A percentile compares a stretch with the other conserved stretches of the same genome.
phyloP scores from a whole-genome alignment of 2,113 vertebrate genomes.

The Otus sunia region DNA sequence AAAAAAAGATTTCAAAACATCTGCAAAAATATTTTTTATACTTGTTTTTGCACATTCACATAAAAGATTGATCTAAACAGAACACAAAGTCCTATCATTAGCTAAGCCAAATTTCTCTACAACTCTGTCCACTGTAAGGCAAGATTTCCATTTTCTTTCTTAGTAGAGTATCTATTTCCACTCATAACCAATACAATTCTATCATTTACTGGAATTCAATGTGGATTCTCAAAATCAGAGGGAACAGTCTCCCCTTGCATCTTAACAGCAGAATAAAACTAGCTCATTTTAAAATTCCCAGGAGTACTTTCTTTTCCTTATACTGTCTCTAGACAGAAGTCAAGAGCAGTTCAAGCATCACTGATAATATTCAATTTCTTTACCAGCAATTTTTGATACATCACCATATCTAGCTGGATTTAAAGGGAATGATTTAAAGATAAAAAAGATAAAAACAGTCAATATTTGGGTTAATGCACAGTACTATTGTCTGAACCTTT shows the following conservation, averaged over 20 bases:
- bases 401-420: neutral
- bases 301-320: neutral
- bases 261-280: neutral
- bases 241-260: neutral
- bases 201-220: neutral
- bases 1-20: neutral
- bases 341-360: neutral
- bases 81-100: neutral
- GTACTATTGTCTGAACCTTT: neutral
- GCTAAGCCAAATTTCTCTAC: neutral
- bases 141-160: neutral
- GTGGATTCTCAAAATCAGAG: neutral
- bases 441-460: neutral
- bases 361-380: neutral
- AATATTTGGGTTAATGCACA: neutral
- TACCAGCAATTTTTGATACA: neutral
- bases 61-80: neutral
- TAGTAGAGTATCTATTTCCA: neutral
- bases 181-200: neutral
- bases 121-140: neutral
- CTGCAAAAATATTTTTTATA: neutral
- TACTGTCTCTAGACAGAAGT: neutral
- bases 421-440: neutral
- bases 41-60: neutral
- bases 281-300: neutral